These are phyloP conservation scores for Erinaceus europaeus DNA, from an alignment of 2,113 vertebrate genomes.

Conservation along the genomic window DNA sequence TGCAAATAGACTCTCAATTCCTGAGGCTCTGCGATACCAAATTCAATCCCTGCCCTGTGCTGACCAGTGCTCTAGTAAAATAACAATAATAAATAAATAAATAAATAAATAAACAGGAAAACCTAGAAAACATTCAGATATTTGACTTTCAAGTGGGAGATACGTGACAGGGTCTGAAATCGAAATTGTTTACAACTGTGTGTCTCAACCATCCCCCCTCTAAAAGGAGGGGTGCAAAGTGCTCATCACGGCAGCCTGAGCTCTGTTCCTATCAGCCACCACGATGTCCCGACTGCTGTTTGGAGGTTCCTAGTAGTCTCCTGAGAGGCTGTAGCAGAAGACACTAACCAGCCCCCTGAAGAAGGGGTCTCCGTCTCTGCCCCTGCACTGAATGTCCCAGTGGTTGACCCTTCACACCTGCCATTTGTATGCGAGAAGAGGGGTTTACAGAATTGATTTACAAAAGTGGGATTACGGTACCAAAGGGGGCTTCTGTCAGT, in stretches of 20 bases:
- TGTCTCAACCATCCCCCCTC: background rate
- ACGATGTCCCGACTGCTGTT: background rate
- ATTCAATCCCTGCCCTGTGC: too few species aligned
- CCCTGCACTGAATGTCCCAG: background rate
- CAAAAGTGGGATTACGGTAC: background rate
- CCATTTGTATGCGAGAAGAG: background rate
- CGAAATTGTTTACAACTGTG: background rate
- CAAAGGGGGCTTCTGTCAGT: background rate
- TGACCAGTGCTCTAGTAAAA: background rate
- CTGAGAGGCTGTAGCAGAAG: too few species aligned
- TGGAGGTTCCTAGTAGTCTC: too few species aligned
- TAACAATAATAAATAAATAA: background rate
- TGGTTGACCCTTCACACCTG: background rate
- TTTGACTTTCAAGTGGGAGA: conserved; percentile 17
- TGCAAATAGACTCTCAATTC: too few species aligned
- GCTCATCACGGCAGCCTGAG: too few species aligned
- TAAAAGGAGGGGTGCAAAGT: background rate
- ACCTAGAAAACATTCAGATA: background rate
- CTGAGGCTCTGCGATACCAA: too few species aligned
- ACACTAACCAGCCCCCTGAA: background rate
- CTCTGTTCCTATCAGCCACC: too few species aligned
- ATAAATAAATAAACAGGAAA: background rate
- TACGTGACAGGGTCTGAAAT: background rate
- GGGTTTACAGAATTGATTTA: background rate
- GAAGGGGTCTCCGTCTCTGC: background rate